These are phyloP conservation scores for Murina feae DNA, from an alignment of 2,113 vertebrate species.

Conservation along the genomic window DNA sequence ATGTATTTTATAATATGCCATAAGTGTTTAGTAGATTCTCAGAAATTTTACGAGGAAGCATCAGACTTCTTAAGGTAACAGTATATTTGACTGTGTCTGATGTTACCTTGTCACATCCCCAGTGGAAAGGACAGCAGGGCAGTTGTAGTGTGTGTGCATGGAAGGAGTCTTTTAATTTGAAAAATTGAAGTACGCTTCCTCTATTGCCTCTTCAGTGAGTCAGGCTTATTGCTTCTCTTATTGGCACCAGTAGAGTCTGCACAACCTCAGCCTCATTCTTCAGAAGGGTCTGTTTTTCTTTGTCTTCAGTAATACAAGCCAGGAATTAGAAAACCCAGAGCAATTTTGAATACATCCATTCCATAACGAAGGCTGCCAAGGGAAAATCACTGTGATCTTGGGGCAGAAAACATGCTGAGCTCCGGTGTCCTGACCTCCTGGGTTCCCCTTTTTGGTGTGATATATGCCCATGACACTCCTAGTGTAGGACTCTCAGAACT, in stretches of 20 bases:
- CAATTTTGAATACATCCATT: background rate
- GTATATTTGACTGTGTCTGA: background rate
- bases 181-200: background rate
- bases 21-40: background rate
- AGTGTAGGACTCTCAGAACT: background rate
- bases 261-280: background rate
- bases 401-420: background rate
- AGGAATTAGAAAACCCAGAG: background rate
- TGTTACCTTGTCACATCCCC: background rate
- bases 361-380: background rate
- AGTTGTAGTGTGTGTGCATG: fast-evolving
- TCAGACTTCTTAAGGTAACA: background rate
- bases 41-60: background rate
- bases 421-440: background rate
- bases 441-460: background rate
- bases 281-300: background rate
- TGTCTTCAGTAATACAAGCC: background rate
- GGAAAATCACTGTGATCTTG: background rate
- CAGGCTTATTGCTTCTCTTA: background rate
- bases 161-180: background rate
- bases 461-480: fast-evolving
- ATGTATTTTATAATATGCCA: background rate
- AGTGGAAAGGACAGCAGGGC: background rate
- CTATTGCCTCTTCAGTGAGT: background rate
- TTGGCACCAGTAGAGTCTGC: background rate